Evolutionary conservation across 2,888 invertebrate species (phyloP).

Genomic region (Syrista parreyssii): DNA sequence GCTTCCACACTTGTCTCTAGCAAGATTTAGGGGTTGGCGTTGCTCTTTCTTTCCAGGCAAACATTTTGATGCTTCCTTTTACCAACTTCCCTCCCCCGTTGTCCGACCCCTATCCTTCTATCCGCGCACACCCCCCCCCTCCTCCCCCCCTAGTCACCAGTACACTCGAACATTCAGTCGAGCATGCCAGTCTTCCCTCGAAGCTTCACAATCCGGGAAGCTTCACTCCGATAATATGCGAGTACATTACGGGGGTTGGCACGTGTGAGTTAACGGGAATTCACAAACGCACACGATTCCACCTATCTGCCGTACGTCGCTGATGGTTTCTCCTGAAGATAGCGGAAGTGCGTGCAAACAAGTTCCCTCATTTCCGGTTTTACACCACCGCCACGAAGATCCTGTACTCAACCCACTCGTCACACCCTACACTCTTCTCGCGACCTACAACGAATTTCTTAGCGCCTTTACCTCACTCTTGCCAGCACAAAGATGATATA

Average conservation of each 20-base stretch:
- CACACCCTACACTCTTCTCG: not conserved
- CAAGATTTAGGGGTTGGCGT: too few species aligned
- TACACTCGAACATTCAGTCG: too few species aligned
- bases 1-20: too few species aligned
- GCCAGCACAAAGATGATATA: slow-evolving; percentile 10
- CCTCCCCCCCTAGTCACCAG: too few species aligned
- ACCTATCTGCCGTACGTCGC: not conserved
- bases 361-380: slow-evolving; percentile 26
- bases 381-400: not conserved
- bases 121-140: not conserved
- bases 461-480: slow-evolving; percentile 8
- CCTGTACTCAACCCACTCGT: too few species aligned
- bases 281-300: not conserved
- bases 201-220: too few species aligned
- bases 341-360: slow-evolving; percentile 9
- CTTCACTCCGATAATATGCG: slow-evolving; percentile 18
- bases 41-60: too few species aligned
- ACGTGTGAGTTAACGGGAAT: slow-evolving; percentile 9
- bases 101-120: slow-evolving; percentile 7
- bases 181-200: too few species aligned
- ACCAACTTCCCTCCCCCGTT: slow-evolving; percentile 8
- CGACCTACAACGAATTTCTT: slow-evolving; percentile 15
- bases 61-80: too few species aligned
- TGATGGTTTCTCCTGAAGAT: too few species aligned
- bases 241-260: slow-evolving; percentile 11